phyloP scores from a whole-genome alignment of 2,113 vertebrate species.

The Capreolus pygargus region DNA sequence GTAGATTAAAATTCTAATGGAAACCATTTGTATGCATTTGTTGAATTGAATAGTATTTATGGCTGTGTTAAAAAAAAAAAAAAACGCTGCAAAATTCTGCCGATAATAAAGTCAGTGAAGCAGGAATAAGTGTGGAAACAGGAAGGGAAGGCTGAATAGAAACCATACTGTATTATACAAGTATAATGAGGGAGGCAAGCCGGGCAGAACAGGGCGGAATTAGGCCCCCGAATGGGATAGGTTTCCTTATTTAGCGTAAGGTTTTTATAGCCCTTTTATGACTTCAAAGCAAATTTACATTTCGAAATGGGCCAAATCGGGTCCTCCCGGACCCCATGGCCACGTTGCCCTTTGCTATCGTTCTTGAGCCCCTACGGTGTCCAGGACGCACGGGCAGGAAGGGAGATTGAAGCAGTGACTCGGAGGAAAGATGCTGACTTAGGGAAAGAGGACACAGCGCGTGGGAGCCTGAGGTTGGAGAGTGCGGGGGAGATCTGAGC shows the following conservation, averaged over 20 bases:
- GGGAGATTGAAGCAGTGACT: not conserved
- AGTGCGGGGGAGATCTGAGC: not conserved
- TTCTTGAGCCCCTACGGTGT: not conserved
- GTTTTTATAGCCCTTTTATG: conserved; percentile 66
- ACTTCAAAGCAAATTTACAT: conserved; percentile 65
- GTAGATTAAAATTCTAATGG: conserved; percentile 86
- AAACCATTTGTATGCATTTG: conserved; percentile 84
- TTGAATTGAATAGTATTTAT: conserved; percentile 84
- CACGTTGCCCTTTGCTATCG: not conserved
- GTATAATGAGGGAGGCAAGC: conserved; percentile 71
- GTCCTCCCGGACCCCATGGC: not conserved
- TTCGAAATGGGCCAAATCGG: not conserved
- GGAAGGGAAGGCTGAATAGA: conserved; percentile 71
- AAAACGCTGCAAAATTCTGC: conserved; percentile 77
- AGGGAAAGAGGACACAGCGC: not conserved
- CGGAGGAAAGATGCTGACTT: not conserved
- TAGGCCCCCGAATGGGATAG: conserved; percentile 42
- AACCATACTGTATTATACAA: conserved; percentile 66
- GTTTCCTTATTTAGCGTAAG: conserved; percentile 60
- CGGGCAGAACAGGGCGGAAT: conserved; percentile 54
- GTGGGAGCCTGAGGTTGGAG: not conserved
- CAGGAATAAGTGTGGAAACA: conserved; percentile 73
- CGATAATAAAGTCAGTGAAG: conserved; percentile 79
- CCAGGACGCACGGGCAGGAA: not conserved
- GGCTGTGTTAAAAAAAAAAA: conserved; percentile 67